A percentile compares a stretch with the other conserved stretches of the same genome.
These are phyloP conservation scores for Entomobrya proxima DNA, from an alignment of 2,888 invertebrate genomes.

Conservation along the genomic window DNA sequence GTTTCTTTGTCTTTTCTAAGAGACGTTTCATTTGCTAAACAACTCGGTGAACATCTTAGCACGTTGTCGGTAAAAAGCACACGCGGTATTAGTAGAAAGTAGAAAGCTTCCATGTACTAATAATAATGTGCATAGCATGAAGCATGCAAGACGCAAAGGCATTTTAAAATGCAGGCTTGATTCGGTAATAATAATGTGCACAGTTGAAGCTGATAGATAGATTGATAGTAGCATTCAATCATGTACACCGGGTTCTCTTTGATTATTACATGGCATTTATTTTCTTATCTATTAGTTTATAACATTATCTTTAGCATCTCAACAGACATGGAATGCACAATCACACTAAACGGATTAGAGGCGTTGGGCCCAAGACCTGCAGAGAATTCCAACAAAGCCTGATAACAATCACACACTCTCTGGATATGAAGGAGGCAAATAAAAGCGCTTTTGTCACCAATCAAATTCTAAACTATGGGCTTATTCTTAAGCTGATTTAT, in stretches of 20 bases:
- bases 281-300: neutral
- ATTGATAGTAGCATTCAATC: slow-evolving; percentile 1
- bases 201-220: no score
- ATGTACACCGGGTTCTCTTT: neutral
- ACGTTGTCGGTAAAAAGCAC: neutral
- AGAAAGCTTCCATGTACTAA: neutral
- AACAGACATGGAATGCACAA: neutral
- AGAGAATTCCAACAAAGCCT: slow-evolving; percentile 7
- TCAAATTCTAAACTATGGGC: neutral
- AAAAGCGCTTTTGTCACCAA: slow-evolving; percentile 18
- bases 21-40: slow-evolving; percentile 37
- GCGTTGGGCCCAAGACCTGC: neutral
- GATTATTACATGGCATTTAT: neutral
- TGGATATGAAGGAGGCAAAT: neutral
- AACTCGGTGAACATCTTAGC: slow-evolving; percentile 22
- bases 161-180: no score
- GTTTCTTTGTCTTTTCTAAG: neutral
- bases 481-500: neutral
- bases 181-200: no score
- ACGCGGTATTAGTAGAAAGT: neutral
- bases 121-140: neutral
- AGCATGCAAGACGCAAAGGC: no score
- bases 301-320: neutral
- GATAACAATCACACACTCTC: slow-evolving; percentile 6
- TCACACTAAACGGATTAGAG: neutral